Conservation (phyloP, 2,113 vertebrate species). For the Miniopterus natalensis region DNA sequence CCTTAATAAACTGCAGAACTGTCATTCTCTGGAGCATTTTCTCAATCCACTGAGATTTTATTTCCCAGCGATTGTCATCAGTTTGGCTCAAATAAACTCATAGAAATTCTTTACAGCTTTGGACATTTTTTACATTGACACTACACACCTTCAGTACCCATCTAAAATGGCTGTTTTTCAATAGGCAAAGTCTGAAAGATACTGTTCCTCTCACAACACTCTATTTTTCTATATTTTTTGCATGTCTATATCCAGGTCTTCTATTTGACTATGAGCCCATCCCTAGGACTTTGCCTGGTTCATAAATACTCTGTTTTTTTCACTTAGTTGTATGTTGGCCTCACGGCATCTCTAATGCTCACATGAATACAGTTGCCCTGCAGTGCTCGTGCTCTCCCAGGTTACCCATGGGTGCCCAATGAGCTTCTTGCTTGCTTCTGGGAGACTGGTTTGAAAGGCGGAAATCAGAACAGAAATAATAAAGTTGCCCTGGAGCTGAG, state of each 20-base stretch:
- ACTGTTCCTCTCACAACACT: neutral
- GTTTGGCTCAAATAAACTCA: neutral
- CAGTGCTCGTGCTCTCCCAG: neutral
- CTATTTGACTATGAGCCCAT: neutral
- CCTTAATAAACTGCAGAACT: neutral
- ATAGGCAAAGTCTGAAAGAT: neutral
- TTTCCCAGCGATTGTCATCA: neutral
- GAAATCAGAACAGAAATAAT: constrained; percentile 33
- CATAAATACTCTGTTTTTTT: neutral
- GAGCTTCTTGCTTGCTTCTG: constrained; percentile 48
- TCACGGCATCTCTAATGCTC: neutral
- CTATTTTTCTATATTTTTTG: neutral
- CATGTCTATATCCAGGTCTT: neutral
- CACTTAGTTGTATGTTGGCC: neutral
- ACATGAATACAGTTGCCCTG: neutral
- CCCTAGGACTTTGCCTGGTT: neutral
- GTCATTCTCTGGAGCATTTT: neutral
- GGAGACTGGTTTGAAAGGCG: neutral
- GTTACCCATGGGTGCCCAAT: neutral
- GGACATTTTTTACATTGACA: neutral
- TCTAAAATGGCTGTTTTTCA: neutral
- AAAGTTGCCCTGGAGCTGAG: constrained; percentile 1
- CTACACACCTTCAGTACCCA: neutral
- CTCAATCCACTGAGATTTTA: neutral
- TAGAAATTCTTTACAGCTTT: neutral